A percentile compares a stretch with the other conserved stretches of the same genome.
These are phyloP conservation scores for Dallia pectoralis DNA, from an alignment of 2,797 vertebrate species.

Conservation along the genomic window DNA sequence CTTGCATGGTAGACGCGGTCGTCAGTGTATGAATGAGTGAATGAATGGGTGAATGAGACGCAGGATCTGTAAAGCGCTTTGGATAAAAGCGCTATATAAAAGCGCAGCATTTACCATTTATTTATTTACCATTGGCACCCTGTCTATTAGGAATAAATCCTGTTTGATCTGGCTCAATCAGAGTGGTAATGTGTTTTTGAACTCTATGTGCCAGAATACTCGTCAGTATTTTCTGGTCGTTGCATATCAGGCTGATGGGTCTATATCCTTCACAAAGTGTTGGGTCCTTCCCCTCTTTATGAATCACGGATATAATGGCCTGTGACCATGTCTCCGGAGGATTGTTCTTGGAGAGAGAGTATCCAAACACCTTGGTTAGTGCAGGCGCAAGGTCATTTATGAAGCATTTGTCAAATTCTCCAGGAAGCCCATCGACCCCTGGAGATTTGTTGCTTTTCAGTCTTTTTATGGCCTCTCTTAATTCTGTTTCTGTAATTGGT, in stretches of 20 bases:
- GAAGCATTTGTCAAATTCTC: conserved; percentile 32
- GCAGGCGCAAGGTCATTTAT: conserved; percentile 12
- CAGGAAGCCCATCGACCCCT: conserved; percentile 11
- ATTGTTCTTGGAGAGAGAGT: conserved; percentile 12
- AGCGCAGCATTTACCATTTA: too few species aligned
- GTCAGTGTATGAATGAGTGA: too few species aligned
- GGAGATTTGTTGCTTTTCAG: conserved; percentile 24
- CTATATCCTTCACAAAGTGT: conserved; percentile 19
- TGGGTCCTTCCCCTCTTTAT: conserved; percentile 33
- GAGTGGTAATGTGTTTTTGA: conserved; percentile 16
- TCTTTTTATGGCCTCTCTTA: conserved; percentile 15
- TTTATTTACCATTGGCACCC: conserved; percentile 22
- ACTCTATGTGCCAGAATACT: conserved; percentile 23
- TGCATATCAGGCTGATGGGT: conserved; percentile 24
- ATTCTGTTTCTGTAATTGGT: not conserved
- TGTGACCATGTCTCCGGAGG: conserved; percentile 21
- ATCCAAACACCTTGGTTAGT: conserved; percentile 17
- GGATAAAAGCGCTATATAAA: too few species aligned
- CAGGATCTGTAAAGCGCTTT: too few species aligned
- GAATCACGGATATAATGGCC: conserved; percentile 30
- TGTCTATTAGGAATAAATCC: conserved; percentile 22
- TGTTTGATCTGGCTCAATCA: conserved; percentile 31
- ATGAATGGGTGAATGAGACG: too few species aligned
- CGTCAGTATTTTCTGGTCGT: conserved; percentile 15
- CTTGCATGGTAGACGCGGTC: too few species aligned